Evolutionary conservation across 2,797 vertebrate genomes (phyloP).

Genomic region (Pseudochirops corinnae): DNA sequence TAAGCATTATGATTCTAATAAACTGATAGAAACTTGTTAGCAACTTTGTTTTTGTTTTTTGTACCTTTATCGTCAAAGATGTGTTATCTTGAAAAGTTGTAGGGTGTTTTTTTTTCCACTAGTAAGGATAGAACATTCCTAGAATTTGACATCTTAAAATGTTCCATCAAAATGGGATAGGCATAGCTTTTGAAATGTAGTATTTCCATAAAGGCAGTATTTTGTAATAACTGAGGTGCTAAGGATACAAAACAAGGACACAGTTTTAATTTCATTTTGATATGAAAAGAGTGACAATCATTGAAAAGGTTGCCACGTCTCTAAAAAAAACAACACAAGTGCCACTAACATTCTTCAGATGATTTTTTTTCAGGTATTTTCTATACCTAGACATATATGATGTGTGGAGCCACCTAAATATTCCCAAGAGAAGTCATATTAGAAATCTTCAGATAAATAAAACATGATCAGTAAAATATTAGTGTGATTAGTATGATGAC

Average conservation of each 20-base stretch:
- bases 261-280: not conserved
- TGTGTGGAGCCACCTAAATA: not conserved
- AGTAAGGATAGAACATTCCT: not conserved
- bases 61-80: not conserved
- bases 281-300: not conserved
- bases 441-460: not conserved
- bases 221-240: not conserved
- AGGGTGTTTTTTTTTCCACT: not conserved
- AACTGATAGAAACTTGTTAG: not conserved
- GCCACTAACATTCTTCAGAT: not conserved
- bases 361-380: not conserved
- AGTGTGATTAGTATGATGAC: not conserved
- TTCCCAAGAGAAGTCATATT: not conserved
- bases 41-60: not conserved
- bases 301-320: not conserved
- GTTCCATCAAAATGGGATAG: not conserved
- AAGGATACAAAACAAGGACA: not conserved
- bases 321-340: too few species aligned
- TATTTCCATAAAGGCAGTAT: not conserved
- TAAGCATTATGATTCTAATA: not conserved
- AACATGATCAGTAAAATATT: not conserved
- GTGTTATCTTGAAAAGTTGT: not conserved
- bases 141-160: not conserved
- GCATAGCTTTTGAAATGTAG: not conserved
- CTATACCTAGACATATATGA: not conserved